Conservation (phyloP, 2,888 invertebrate species). For the Spilosoma lubricipeda region DNA sequence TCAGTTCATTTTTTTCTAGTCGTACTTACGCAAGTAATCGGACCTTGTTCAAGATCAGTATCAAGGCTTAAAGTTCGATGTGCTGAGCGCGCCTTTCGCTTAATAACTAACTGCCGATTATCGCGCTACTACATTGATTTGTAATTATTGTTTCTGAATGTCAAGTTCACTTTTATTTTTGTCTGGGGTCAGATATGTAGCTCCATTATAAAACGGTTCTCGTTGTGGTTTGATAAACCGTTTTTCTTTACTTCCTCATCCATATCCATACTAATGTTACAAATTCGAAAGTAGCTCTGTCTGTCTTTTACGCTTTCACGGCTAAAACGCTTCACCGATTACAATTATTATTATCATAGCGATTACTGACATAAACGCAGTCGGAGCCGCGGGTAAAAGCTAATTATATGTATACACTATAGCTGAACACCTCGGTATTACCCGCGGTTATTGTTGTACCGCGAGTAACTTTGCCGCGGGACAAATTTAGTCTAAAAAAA, state of each 20-base stretch:
- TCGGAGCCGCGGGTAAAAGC: no score
- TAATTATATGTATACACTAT: no score
- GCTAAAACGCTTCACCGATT: no score
- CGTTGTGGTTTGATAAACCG: background rate
- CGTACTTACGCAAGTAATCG: conserved; percentile 47
- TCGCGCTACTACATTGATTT: conserved; percentile 16
- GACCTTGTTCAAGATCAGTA: conserved; percentile 76
- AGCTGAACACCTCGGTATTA: no score
- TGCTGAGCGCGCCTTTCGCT: conserved; percentile 83
- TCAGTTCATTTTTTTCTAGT: background rate
- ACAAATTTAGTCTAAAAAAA: no score
- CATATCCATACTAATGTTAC: no score
- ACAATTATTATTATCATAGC: no score
- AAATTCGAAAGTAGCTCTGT: no score
- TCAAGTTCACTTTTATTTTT: conserved; percentile 30
- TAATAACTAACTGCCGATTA: conserved; percentile 21
- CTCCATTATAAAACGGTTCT: background rate
- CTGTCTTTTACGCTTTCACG: no score
- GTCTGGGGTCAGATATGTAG: background rate
- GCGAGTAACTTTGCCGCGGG: no score
- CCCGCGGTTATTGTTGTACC: no score
- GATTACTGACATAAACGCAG: no score
- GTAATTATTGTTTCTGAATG: conserved; percentile 26
- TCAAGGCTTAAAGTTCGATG: conserved; percentile 81
- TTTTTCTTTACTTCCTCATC: background rate